Conservation (phyloP, 2,113 vertebrate species). For the Thamnophis sirtalis region DNA sequence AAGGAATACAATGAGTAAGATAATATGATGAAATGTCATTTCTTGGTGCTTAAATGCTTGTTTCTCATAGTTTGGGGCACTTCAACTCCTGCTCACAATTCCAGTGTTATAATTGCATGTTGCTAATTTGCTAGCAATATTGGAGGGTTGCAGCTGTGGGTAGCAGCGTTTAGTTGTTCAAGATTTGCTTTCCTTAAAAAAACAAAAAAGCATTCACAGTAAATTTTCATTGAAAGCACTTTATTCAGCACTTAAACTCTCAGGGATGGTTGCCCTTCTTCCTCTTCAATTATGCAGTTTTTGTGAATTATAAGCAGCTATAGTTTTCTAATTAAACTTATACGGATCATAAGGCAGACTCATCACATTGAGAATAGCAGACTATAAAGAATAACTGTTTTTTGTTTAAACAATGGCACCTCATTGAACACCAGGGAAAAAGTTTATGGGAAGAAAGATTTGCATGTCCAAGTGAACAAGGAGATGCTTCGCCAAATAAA, state of each 20-base stretch:
- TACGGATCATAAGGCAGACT: conserved; percentile 45
- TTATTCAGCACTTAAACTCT: conserved; percentile 47
- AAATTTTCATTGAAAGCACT: conserved; percentile 51
- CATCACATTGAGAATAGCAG: conserved; percentile 50
- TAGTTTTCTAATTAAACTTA: conserved; percentile 64
- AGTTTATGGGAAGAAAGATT: conserved; percentile 15
- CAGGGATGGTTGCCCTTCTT: conserved; percentile 45
- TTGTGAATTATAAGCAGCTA: conserved; percentile 58
- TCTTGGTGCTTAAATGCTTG: neutral
- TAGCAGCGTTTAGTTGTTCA: neutral
- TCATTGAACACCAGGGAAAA: conserved; percentile 35
- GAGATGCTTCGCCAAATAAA: neutral
- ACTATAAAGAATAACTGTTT: conserved; percentile 52
- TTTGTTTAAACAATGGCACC: conserved; percentile 53
- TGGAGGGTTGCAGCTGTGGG: conserved; percentile 3
- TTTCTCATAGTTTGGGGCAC: neutral
- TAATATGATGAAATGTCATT: neutral
- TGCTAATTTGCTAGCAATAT: neutral
- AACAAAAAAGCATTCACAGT: conserved; percentile 24
- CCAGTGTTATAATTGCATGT: neutral
- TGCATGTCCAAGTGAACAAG: conserved; percentile 3
- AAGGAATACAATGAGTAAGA: neutral
- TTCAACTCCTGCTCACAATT: conserved; percentile 5
- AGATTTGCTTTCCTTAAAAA: conserved; percentile 44
- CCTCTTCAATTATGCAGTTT: conserved; percentile 45